Evolutionary conservation across 2,797 vertebrate species (phyloP).

Genomic region (Euphonia xanthogaster): DNA sequence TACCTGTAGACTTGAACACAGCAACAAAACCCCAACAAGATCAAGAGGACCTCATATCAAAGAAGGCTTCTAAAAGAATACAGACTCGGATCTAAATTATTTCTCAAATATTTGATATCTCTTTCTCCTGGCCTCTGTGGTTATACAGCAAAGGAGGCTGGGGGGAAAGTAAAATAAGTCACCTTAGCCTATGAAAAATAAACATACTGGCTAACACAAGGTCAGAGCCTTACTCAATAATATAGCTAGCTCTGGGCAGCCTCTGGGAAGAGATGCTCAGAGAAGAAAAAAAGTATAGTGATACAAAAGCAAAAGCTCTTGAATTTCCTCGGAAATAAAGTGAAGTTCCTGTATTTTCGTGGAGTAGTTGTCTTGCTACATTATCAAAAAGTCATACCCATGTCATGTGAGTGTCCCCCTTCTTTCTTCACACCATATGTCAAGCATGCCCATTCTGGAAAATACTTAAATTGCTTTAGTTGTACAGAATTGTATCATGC

Average conservation of each 20-base stretch:
- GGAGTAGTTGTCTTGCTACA: background rate
- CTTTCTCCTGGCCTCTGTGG: background rate
- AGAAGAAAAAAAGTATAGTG: background rate
- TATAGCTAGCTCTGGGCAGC: background rate
- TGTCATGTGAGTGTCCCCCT: background rate
- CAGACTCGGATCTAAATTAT: background rate
- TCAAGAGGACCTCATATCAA: background rate
- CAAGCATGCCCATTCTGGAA: background rate
- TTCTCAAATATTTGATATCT: background rate
- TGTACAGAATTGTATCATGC: background rate
- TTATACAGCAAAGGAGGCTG: background rate
- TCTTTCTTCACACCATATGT: background rate
- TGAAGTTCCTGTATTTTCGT: background rate
- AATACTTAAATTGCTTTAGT: background rate
- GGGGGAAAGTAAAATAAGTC: background rate
- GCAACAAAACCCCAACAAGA: background rate
- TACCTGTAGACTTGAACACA: background rate
- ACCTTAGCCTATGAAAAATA: background rate
- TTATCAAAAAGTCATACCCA: background rate
- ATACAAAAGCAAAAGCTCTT: background rate
- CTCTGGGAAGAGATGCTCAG: background rate
- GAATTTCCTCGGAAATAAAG: background rate
- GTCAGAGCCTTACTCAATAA: background rate
- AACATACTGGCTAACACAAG: background rate
- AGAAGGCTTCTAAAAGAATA: background rate